These are phyloP conservation scores for Dendrocincla fuliginosa DNA, from an alignment of 2,797 vertebrate species.

Conservation along the genomic window DNA sequence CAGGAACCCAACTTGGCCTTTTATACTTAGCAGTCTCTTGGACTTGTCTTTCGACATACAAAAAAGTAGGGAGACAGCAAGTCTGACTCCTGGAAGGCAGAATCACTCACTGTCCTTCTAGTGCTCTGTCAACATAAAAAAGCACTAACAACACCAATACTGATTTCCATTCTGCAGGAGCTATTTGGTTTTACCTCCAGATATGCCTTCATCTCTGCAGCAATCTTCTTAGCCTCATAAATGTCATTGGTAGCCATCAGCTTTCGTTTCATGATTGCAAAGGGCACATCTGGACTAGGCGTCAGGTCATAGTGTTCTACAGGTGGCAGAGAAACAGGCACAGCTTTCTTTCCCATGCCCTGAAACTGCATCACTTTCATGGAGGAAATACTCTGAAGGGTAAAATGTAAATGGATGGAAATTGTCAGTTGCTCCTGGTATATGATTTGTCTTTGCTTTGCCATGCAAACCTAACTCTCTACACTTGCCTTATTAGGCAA, in stretches of 20 bases:
- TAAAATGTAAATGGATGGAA: background rate
- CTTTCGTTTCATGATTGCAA: constrained; percentile 91
- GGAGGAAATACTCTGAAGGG: constrained; percentile 83
- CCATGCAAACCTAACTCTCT: background rate
- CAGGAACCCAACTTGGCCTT: background rate
- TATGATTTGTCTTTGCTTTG: background rate
- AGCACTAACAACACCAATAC: background rate
- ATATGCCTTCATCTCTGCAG: constrained; percentile 81
- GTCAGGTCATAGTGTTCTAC: constrained; percentile 80
- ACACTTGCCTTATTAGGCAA: background rate
- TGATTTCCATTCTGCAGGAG: background rate
- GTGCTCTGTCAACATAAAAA: background rate
- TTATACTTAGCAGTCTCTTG: background rate
- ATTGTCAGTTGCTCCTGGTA: background rate
- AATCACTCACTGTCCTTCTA: background rate
- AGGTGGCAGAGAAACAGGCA: constrained; percentile 74
- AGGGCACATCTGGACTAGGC: constrained; percentile 91
- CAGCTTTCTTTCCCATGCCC: constrained; percentile 73
- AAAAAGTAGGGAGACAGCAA: background rate
- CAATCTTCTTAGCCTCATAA: constrained; percentile 66
- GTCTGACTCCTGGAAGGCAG: background rate
- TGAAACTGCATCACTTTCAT: constrained; percentile 95
- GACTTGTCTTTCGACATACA: background rate
- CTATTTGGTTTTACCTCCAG: constrained; percentile 79
- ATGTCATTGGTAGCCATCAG: constrained; percentile 86